Evolutionary conservation across 2,888 invertebrate genomes (phyloP).

Genomic region (Sphaerophoria rueppellii): DNA sequence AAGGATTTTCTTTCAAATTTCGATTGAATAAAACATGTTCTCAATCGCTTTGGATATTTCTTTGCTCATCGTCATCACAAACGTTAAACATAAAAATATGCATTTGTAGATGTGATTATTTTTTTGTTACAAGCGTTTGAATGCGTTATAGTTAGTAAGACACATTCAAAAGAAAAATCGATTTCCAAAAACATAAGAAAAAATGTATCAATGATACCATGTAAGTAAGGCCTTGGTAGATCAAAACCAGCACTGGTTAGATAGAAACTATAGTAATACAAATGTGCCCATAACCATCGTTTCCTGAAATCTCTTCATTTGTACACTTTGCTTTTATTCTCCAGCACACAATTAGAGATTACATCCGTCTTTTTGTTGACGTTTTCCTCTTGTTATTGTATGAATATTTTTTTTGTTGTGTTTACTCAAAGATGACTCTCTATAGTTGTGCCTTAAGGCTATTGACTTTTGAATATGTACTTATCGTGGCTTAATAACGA

Average conservation of each 20-base stretch:
- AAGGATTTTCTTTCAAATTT: no score
- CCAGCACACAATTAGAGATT: constrained; percentile 49
- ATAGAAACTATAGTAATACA: not conserved
- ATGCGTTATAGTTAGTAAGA: no score
- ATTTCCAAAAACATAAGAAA: no score
- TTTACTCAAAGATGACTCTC: not conserved
- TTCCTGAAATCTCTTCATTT: constrained; percentile 13
- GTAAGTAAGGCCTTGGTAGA: not conserved
- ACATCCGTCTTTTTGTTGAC: constrained; percentile 10
- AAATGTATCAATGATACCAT: no score
- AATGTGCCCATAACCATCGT: not conserved
- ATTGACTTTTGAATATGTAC: constrained; percentile 41
- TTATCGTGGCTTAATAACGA: constrained; percentile 54
- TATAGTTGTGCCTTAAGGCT: not conserved
- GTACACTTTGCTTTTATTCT: constrained; percentile 17
- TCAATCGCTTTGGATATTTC: no score
- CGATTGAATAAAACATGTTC: no score
- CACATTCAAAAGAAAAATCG: no score
- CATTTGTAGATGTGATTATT: no score
- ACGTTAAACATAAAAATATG: no score
- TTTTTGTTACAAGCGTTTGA: no score
- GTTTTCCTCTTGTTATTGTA: constrained; percentile 1
- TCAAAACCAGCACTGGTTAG: not conserved
- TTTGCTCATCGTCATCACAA: no score
- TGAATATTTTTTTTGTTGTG: no score